Base-by-base conservation (phyloP, 2,797 vertebrate species). In the Setipinna tenuifilis region DNA sequence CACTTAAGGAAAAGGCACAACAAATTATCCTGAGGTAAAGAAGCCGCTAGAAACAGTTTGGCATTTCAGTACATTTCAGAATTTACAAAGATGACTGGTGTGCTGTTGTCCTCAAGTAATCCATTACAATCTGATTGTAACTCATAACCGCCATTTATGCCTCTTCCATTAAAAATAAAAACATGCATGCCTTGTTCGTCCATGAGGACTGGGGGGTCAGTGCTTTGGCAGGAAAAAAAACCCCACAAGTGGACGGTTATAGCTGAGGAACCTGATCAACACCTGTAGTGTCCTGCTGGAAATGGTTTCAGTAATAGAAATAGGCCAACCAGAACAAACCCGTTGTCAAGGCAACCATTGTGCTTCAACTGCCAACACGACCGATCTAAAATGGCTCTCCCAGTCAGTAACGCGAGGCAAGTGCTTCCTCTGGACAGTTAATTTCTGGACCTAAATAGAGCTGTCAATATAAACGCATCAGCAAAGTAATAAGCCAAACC, bases 11-110 rank as follows among this genome's bases (percentile, higher is more conserved):
- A 92, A 93, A 95, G 93, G 93, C 93, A 95, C 93, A 92, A 91
- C 85, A 91, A 90, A 92, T 91, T 87, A 90, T 93, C 93, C 94
- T 94, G 94, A 95, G 95, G 91, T 93, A 87, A 85, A 91, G 89
- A 90, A 89, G 89, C 90, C 46, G 25, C 88, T 80, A 87, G 31
- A 90, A 91, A 92, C 88, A n/a, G 57, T 90, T 90, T 91, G 90
- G 89, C 86, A 82, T 92, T 85, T 87, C 88, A 21, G 21, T 87
- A 85, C 68, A 83, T 71, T 80, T 16, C 41, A 65, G 81, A 59
- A 62, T 28, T 44, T 82, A 82, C 62, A 85, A 83, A 80, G 58
- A 83, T n/a, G 16, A 7, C 71, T 21, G 31, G 41, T 12, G 16
- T 35, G 17, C 28, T 19, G 35, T 35, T 44, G 17, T 44, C 35